Evolutionary conservation across 2,113 vertebrate species (phyloP).

Genomic region (Gymnarchus niloticus): DNA sequence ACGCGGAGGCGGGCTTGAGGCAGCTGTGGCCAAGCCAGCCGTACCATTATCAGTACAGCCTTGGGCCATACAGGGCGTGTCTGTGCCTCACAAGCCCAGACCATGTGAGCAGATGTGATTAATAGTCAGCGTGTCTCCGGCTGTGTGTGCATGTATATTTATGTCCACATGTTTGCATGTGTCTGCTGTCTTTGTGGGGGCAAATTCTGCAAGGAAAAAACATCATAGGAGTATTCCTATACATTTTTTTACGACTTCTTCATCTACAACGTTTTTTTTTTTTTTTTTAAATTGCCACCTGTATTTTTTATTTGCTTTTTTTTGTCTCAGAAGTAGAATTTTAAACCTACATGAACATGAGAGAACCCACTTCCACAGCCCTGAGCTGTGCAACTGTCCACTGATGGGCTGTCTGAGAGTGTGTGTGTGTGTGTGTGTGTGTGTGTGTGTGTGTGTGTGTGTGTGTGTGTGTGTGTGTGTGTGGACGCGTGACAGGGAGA

Average conservation of each 20-base stretch:
- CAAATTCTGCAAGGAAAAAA: background rate
- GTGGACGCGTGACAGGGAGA: background rate
- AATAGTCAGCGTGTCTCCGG: background rate
- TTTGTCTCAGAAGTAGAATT: no score
- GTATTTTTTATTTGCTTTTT: background rate
- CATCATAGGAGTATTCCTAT: background rate
- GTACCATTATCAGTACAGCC: background rate
- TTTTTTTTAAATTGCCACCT: background rate
- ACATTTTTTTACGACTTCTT: background rate
- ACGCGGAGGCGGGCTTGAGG: background rate
- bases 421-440: background rate
- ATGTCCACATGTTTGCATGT: background rate
- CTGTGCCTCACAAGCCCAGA: background rate
- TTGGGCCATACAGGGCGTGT: background rate
- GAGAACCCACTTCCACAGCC: no score
- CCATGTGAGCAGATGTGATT: background rate
- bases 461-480: background rate
- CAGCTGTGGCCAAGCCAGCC: background rate
- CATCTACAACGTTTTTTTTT: background rate
- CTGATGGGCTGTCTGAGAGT: no score
- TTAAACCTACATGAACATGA: no score
- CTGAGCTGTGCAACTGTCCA: no score
- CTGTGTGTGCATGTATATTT: background rate
- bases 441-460: background rate
- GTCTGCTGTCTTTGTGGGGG: background rate